A percentile compares a stretch with the other conserved stretches of the same genome.
Evolutionary conservation across 1,140 invertebrate species (phyloP).

Genomic region (Neodiprion virginianus): DNA sequence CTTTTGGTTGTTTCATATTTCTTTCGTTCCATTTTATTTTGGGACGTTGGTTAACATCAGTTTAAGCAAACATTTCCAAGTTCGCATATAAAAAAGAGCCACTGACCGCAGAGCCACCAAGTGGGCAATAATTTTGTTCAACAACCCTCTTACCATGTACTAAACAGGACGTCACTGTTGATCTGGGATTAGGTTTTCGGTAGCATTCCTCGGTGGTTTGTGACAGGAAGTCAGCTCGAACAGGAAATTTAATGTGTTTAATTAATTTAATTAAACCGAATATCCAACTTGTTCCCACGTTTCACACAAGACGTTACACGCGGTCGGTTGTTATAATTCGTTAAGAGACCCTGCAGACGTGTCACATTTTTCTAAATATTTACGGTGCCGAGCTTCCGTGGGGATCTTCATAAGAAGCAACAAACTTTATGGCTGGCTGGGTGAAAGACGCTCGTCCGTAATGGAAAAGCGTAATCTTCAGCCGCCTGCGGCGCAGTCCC

Average conservation of each 20-base stretch:
- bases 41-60: too few species aligned
- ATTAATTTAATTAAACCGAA: background rate
- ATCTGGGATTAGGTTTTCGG: too few species aligned
- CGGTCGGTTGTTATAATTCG: background rate
- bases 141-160: too few species aligned
- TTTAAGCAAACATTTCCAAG: too few species aligned
- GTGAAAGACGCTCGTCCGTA: background rate
- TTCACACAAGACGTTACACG: background rate
- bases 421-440: background rate
- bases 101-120: too few species aligned
- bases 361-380: slow-evolving; percentile 3
- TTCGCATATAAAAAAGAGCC: too few species aligned
- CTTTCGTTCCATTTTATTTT: too few species aligned
- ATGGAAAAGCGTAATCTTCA: background rate
- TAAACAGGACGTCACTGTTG: too few species aligned
- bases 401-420: background rate
- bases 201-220: too few species aligned
- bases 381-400: background rate
- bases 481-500: too few species aligned
- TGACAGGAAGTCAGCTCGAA: background rate
- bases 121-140: too few species aligned
- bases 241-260: background rate
- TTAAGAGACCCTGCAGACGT: background rate
- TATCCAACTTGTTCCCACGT: background rate
- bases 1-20: too few species aligned